Conservation (phyloP, 2,797 vertebrate species). For the Etheostoma nigrum region DNA sequence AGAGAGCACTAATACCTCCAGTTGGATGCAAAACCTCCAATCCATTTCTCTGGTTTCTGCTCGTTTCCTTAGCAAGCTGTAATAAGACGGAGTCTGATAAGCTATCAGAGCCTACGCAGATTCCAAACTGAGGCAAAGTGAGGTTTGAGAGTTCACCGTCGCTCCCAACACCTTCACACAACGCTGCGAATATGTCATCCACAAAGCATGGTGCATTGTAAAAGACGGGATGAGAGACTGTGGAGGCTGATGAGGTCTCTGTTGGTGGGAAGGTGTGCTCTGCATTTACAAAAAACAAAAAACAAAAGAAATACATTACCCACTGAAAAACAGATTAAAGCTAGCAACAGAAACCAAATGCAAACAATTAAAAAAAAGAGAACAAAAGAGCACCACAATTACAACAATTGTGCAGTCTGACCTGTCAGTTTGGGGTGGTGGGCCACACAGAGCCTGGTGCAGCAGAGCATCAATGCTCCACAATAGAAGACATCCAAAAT, state of each 20-base stretch:
- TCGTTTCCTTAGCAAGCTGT: conserved; percentile 37
- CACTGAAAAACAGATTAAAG: neutral
- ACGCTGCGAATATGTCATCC: conserved; percentile 56
- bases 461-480: conserved; percentile 51
- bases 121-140: conserved; percentile 68
- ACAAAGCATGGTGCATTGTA: conserved; percentile 48
- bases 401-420: conserved; percentile 40
- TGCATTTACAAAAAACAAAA: conserved; percentile 4
- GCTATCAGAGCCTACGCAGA: conserved; percentile 58
- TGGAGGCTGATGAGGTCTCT: neutral
- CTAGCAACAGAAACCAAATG: neutral
- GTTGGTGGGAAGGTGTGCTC: neutral
- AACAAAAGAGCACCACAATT: neutral
- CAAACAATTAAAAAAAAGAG: neutral
- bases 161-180: conserved; percentile 55
- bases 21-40: conserved; percentile 61
- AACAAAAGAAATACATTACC: neutral
- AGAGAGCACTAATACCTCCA: conserved; percentile 60
- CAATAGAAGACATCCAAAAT: conserved; percentile 28
- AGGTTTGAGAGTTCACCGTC: conserved; percentile 38
- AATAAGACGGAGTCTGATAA: conserved; percentile 29
- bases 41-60: conserved; percentile 13
- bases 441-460: conserved; percentile 34
- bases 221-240: neutral
- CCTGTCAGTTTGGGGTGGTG: conserved; percentile 58